phyloP scores from a whole-genome alignment of 2,888 invertebrate genomes.

The Cantharis lateralis region DNA sequence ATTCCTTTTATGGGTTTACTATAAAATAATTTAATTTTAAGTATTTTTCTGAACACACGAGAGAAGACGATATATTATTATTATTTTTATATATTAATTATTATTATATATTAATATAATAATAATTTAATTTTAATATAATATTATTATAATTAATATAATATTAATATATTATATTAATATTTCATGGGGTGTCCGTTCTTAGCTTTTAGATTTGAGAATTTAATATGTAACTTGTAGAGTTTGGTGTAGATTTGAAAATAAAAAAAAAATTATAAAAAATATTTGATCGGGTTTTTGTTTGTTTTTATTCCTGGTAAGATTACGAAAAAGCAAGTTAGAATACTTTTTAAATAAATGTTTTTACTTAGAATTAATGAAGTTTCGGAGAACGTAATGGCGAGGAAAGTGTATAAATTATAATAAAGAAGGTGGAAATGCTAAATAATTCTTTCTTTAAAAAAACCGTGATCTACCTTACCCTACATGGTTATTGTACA shows the following conservation, averaged over 20 bases:
- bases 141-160: no score
- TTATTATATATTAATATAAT: no score
- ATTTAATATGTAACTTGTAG: not conserved
- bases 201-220: not conserved
- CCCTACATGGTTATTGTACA: slow-evolving; percentile 11
- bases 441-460: not conserved
- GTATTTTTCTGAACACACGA: not conserved
- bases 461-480: slow-evolving; percentile 9
- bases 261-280: not conserved
- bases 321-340: not conserved
- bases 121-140: no score
- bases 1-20: not conserved
- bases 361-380: not conserved
- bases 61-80: no score
- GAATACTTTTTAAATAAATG: not conserved
- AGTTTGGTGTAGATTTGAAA: not conserved
- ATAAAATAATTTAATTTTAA: not conserved
- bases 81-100: no score
- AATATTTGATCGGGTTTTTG: not conserved
- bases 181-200: not conserved
- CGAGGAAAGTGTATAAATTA: not conserved
- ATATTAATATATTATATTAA: no score
- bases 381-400: not conserved
- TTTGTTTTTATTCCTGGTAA: not conserved
- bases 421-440: not conserved